Evolutionary conservation across 1,140 invertebrate genomes (phyloP).

Genomic region (Proctacanthus coquilletti): DNA sequence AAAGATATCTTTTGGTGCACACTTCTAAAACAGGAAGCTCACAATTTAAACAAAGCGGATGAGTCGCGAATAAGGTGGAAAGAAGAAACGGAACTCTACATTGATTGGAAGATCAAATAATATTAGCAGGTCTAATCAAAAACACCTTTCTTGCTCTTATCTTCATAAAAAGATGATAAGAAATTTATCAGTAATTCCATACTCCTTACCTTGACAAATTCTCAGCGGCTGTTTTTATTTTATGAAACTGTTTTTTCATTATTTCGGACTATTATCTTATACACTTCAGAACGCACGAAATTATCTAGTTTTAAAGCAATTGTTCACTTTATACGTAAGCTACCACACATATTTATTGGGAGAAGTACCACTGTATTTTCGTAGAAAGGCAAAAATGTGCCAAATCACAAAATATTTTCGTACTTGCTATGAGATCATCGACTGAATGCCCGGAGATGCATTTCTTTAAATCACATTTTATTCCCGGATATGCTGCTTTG

Average conservation of each 20-base stretch:
- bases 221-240: slow-evolving; percentile 31
- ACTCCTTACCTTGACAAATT: slow-evolving; percentile 26
- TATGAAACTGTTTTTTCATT: slow-evolving; percentile 31
- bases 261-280: slow-evolving; percentile 10
- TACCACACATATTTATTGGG: too few species aligned
- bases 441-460: too few species aligned
- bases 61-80: not conserved
- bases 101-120: not conserved
- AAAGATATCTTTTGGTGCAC: too few species aligned
- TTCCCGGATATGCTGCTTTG: too few species aligned
- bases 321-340: too few species aligned
- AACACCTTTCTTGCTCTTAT: slow-evolving; percentile 1
- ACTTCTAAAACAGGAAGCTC: not conserved
- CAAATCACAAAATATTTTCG: too few species aligned
- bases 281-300: not conserved
- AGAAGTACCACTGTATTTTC: too few species aligned
- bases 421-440: too few species aligned
- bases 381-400: too few species aligned
- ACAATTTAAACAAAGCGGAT: not conserved
- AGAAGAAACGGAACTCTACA: not conserved
- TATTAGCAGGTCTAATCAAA: not conserved
- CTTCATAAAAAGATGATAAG: not conserved
- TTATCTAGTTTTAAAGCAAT: too few species aligned
- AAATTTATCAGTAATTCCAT: not conserved
- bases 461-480: too few species aligned